Evolutionary conservation across 2,888 invertebrate species (phyloP).

Genomic region (Tenthredo livida): DNA sequence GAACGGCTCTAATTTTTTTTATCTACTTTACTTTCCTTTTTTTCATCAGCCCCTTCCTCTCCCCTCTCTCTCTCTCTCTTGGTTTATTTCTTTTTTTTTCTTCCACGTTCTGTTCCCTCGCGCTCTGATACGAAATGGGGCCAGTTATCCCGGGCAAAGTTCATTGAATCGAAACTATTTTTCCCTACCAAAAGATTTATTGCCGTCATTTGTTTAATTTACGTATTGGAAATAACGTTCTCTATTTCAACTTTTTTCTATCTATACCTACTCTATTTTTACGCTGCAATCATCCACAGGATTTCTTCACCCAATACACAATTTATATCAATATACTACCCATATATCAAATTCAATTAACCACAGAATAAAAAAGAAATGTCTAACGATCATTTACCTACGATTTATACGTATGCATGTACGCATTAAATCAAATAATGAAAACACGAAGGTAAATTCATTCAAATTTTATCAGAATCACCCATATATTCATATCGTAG

Average conservation of each 20-base stretch:
- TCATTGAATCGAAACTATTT: constrained; percentile 44
- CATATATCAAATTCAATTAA: constrained; percentile 5
- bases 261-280: constrained; percentile 7
- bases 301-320: neutral
- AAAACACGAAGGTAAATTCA: neutral
- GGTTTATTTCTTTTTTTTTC: constrained; percentile 30
- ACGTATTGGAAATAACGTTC: constrained; percentile 18
- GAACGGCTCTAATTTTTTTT: constrained; percentile 28
- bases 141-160: constrained; percentile 51
- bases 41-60: neutral
- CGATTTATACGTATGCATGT: neutral
- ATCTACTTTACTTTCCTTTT: constrained; percentile 4
- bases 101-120: constrained; percentile 40
- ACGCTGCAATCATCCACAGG: neutral
- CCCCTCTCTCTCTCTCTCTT: neutral
- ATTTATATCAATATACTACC: constrained; percentile 3
- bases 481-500: neutral
- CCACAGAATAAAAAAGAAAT: neutral
- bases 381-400: neutral
- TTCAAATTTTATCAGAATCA: neutral
- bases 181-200: constrained; percentile 14
- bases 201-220: constrained; percentile 36
- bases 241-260: neutral
- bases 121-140: constrained; percentile 51
- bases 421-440: neutral